Conservation (phyloP, 35 echinoderm and acorn worm genomes). For the Ophioderma brevispina region DNA sequence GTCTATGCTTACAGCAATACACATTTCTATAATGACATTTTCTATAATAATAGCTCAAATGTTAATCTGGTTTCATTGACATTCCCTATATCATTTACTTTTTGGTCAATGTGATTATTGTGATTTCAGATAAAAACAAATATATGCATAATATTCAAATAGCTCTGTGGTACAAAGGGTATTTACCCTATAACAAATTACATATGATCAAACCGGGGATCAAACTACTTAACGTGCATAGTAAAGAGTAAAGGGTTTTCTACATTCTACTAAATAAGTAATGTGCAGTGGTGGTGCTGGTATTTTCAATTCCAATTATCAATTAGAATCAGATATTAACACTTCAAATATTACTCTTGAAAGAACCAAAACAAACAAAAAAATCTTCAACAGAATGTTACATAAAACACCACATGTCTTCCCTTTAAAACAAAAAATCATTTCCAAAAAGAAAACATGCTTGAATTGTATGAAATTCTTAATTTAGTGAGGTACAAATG, state of each 20-base stretch:
- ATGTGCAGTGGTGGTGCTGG: background rate
- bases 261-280: background rate
- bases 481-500: no score
- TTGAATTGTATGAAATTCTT: background rate
- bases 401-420: background rate
- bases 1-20: no score
- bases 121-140: background rate
- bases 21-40: no score
- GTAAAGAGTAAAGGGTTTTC: background rate
- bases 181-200: background rate
- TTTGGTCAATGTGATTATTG: background rate
- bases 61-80: no score
- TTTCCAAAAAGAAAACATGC: background rate
- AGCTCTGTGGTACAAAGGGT: background rate
- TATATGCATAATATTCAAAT: slow-evolving; percentile 2
- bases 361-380: background rate
- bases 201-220: background rate
- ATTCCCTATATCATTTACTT: no score
- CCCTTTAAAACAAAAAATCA: background rate
- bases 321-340: background rate
- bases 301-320: background rate
- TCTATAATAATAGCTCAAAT: no score
- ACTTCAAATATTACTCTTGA: background rate
- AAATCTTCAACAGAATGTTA: background rate
- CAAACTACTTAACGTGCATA: background rate